Conservation (phyloP, 64 coral and sea anemone species). For the Astreopora myriophthalma region DNA sequence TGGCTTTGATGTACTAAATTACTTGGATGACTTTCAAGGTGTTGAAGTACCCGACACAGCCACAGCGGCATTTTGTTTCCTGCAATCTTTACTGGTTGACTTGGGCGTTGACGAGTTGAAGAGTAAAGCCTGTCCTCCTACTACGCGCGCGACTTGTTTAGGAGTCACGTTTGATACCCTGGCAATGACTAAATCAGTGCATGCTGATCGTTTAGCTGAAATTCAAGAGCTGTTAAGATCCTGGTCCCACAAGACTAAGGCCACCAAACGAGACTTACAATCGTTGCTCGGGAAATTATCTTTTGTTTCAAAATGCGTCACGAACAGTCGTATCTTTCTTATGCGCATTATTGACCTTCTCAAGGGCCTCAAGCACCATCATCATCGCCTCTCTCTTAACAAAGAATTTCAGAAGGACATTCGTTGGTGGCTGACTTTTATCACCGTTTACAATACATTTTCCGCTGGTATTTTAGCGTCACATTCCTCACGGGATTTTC, state of each 20-base stretch:
- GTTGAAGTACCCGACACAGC: constrained; percentile 7
- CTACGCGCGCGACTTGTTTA: constrained; percentile 34
- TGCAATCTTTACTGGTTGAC: constrained; percentile 13
- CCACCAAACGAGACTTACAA: not conserved
- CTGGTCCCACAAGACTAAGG: not conserved
- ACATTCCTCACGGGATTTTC: too few species aligned
- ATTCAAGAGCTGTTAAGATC: not conserved
- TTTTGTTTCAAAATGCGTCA: constrained; percentile 1
- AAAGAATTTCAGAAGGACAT: constrained; percentile 28
- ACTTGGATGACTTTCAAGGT: constrained; percentile 47
- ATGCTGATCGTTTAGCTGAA: not conserved
- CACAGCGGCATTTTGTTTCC: not conserved
- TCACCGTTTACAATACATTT: constrained; percentile 16
- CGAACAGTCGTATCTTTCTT: constrained; percentile 20
- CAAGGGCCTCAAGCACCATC: constrained; percentile 3
- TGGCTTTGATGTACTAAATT: constrained; percentile 43
- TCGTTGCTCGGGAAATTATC: constrained; percentile 7
- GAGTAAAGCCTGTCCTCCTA: constrained; percentile 29
- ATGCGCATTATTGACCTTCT: not conserved
- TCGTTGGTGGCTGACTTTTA: constrained; percentile 26
- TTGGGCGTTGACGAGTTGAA: not conserved
- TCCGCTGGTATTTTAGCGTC: too few species aligned
- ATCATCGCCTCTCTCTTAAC: not conserved
- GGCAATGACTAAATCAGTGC: constrained; percentile 40
- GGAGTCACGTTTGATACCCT: constrained; percentile 29